Evolutionary conservation across 2,797 vertebrate genomes (phyloP).

Genomic region (Tolypeutes matacus): DNA sequence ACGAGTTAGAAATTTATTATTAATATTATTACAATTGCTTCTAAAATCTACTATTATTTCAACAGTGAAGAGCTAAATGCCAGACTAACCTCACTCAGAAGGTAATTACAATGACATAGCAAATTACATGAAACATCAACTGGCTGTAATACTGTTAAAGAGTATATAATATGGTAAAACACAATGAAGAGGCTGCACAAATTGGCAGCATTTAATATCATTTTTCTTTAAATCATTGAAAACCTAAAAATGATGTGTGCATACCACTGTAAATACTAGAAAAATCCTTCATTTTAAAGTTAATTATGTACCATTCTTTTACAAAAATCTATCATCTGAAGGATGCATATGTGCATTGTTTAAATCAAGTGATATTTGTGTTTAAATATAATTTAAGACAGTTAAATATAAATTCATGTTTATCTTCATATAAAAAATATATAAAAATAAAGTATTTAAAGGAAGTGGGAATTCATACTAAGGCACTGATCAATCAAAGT

Average conservation of each 20-base stretch:
- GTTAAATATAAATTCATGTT: constrained; percentile 82
- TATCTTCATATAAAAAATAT: constrained; percentile 84
- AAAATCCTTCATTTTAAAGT: constrained; percentile 70
- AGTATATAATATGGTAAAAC: not conserved
- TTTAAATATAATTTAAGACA: constrained; percentile 82
- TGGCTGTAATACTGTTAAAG: not conserved
- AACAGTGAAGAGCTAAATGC: constrained; percentile 63
- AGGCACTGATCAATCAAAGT: constrained; percentile 73
- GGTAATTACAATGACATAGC: not conserved
- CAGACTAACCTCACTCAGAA: not conserved
- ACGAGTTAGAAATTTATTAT: constrained; percentile 76
- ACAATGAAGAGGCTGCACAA: not conserved
- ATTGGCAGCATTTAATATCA: not conserved
- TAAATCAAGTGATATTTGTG: constrained; percentile 60
- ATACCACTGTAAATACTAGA: constrained; percentile 52
- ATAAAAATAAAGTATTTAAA: constrained; percentile 85
- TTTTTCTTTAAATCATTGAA: not conserved
- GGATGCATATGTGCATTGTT: constrained; percentile 38
- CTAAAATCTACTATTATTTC: constrained; percentile 53
- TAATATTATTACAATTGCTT: constrained; percentile 60
- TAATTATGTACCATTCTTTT: constrained; percentile 66
- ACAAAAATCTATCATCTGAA: constrained; percentile 46
- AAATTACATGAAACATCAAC: not conserved
- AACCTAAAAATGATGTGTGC: constrained; percentile 15
- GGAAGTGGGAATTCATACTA: constrained; percentile 73